phyloP scores from a whole-genome alignment of 2,113 vertebrate genomes.

The Pavo muticus region DNA sequence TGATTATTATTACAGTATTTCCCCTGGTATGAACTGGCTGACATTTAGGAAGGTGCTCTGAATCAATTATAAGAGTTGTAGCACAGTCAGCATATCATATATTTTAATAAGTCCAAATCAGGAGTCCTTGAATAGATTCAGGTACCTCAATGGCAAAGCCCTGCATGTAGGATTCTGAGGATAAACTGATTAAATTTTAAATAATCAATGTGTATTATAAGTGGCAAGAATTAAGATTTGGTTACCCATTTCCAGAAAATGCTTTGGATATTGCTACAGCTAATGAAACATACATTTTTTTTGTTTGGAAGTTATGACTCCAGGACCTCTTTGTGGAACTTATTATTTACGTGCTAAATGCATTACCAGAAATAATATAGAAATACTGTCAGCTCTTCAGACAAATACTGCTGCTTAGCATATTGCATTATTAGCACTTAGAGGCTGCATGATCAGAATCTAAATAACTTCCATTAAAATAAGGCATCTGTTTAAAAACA shows the following conservation, averaged over 20 bases:
- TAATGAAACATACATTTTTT: not conserved
- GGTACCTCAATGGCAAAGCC: not conserved
- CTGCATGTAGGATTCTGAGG: not conserved
- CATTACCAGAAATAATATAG: not conserved
- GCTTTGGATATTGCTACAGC: not conserved
- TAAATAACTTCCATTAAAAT: not conserved
- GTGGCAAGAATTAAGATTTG: not conserved
- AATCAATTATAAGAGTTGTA: not conserved
- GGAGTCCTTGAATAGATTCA: not conserved
- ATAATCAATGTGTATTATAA: not conserved
- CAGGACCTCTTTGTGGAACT: not conserved
- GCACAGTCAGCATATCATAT: accelerated
- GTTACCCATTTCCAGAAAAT: not conserved
- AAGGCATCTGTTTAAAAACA: not conserved
- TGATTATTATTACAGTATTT: not conserved
- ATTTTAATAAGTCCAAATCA: not conserved
- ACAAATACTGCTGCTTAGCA: not conserved
- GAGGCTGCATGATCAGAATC: not conserved
- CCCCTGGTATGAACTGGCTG: not conserved
- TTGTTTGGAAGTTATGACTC: not conserved
- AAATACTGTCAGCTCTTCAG: not conserved
- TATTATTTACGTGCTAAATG: not conserved
- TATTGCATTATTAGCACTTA: not conserved
- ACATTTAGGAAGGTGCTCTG: not conserved
- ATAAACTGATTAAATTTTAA: not conserved